Conservation (phyloP, 2,113 vertebrate genomes). For the Leucosticte australis region DNA sequence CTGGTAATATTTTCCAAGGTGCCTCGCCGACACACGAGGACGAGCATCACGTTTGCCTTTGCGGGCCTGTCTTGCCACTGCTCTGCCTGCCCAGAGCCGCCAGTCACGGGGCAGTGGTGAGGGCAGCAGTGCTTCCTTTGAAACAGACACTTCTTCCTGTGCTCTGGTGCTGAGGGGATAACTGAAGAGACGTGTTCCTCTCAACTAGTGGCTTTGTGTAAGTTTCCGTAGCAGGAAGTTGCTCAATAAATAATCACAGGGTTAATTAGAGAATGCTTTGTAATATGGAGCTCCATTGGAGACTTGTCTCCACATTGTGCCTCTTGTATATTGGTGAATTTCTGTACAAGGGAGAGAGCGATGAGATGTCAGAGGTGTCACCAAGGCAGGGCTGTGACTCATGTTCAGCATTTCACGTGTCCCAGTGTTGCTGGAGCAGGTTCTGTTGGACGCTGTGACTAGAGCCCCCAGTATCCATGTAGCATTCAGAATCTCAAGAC, state of each 20-base stretch:
- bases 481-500: neutral
- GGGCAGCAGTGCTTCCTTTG: neutral
- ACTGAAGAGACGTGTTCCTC: neutral
- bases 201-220: constrained; percentile 11
- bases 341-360: rapidly evolving
- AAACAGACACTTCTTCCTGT: neutral
- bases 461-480: neutral
- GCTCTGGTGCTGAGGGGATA: neutral
- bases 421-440: neutral
- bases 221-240: constrained; percentile 44
- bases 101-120: neutral
- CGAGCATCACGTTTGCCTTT: rapidly evolving
- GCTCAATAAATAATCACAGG: constrained; percentile 31
- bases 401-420: rapidly evolving
- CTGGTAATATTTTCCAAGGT: neutral
- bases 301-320: neutral
- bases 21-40: rapidly evolving
- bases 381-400: neutral
- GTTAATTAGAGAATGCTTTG: neutral
- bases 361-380: neutral
- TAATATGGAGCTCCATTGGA: rapidly evolving
- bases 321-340: neutral
- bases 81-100: rapidly evolving
- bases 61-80: rapidly evolving
- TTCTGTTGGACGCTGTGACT: rapidly evolving